A percentile compares a stretch with the other conserved stretches of the same genome.
phyloP scores from a whole-genome alignment of 2,113 vertebrate species.

The Caranx melampygus region DNA sequence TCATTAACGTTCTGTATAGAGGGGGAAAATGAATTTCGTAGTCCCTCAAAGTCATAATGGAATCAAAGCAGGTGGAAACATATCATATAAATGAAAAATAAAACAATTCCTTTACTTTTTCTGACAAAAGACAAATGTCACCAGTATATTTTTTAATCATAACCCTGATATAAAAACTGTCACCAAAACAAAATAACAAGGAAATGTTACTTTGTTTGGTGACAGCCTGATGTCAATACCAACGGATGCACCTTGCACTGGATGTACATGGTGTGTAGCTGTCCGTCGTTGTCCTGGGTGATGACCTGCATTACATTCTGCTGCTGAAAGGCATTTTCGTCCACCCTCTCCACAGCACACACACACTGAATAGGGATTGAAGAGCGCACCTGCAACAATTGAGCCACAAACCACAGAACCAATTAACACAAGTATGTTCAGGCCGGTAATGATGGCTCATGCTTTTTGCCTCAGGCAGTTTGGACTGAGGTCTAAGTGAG shows the following conservation, averaged over 20 bases:
- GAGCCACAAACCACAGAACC: constrained; percentile 57
- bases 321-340: constrained; percentile 93
- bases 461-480: background rate
- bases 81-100: background rate
- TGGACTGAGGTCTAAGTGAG: constrained; percentile 6
- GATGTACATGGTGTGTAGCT: constrained; percentile 89
- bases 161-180: background rate
- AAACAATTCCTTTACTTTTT: background rate
- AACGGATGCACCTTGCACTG: constrained; percentile 91
- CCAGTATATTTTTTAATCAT: background rate
- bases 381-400: constrained; percentile 81
- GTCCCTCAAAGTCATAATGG: background rate
- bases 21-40: constrained; percentile 1
- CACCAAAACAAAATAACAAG: background rate
- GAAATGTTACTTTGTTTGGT: background rate
- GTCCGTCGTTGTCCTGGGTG: constrained; percentile 82
- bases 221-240: constrained; percentile 23
- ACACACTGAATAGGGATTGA: constrained; percentile 85
- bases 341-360: constrained; percentile 90
- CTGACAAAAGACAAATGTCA: background rate
- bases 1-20: constrained; percentile 89
- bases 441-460: constrained; percentile 6
- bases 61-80: background rate
- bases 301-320: constrained; percentile 92
- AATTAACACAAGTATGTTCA: constrained; percentile 57